These are phyloP conservation scores for Mus pahari DNA, from an alignment of 2,113 vertebrate species.

Conservation along the genomic window DNA sequence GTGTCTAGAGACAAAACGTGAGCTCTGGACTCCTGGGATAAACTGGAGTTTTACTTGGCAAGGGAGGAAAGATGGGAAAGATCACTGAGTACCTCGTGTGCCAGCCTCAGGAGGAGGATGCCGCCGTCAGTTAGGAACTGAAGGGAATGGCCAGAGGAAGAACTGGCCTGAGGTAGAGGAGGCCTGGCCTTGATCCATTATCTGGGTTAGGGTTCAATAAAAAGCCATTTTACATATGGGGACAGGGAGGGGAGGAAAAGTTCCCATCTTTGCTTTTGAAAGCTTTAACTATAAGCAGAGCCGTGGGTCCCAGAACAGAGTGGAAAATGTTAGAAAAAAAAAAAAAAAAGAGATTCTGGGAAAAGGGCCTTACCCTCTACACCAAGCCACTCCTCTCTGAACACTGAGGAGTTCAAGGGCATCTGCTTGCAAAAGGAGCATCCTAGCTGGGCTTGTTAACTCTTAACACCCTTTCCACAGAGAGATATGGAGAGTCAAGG, in stretches of 20 bases:
- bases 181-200: neutral
- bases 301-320: neutral
- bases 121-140: neutral
- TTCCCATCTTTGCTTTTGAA: slow-evolving; percentile 21
- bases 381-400: neutral
- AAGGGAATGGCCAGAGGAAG: neutral
- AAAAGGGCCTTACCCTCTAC: neutral
- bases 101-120: neutral
- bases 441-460: neutral
- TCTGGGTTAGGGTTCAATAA: neutral
- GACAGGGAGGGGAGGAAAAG: neutral
- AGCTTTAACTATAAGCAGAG: neutral
- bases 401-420: neutral
- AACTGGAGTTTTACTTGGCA: neutral
- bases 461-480: too few relatives aligned
- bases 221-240: neutral
- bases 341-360: neutral
- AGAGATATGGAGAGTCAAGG: neutral
- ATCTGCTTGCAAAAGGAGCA: neutral
- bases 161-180: neutral
- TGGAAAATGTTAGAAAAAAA: neutral
- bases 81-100: neutral
- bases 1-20: neutral
- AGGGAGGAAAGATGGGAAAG: neutral
- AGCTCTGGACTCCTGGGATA: neutral